Conservation (phyloP, 1,140 invertebrate species). For the Anadara kagoshimensis region DNA sequence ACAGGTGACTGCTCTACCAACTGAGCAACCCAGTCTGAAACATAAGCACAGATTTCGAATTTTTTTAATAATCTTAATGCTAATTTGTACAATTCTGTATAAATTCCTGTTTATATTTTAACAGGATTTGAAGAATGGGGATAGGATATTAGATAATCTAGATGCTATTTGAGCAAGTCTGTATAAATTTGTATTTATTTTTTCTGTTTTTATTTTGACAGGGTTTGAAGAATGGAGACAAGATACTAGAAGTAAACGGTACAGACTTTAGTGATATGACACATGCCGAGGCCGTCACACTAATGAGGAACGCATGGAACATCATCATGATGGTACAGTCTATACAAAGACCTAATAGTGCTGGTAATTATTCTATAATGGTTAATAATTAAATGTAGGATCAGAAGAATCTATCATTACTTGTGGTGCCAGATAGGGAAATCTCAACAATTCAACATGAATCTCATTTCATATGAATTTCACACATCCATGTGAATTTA, state of each 20-base stretch:
- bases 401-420: too few relatives aligned
- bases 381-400: background rate
- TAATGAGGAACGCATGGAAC: constrained; percentile 81
- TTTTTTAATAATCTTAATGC: too few relatives aligned
- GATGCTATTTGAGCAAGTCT: background rate
- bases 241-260: constrained; percentile 96
- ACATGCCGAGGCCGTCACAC: constrained; percentile 97
- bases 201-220: constrained; percentile 28
- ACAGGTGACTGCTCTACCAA: too few relatives aligned
- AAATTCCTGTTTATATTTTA: too few relatives aligned
- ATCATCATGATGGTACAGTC: constrained; percentile 58
- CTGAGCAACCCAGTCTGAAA: too few relatives aligned
- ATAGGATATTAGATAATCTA: background rate
- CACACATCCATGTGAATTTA: background rate
- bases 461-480: constrained; percentile 2
- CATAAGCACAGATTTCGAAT: too few relatives aligned
- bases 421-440: too few relatives aligned
- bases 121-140: too few relatives aligned
- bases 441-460: too few relatives aligned
- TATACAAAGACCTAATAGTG: background rate
- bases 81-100: too few relatives aligned
- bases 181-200: background rate
- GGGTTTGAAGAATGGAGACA: constrained; percentile 93
- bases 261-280: constrained; percentile 95
- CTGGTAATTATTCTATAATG: background rate